Evolutionary conservation across 2,888 invertebrate species (phyloP), one percentile per base, ranked within the genome.

Genomic region (Furcula furcula): DNA sequence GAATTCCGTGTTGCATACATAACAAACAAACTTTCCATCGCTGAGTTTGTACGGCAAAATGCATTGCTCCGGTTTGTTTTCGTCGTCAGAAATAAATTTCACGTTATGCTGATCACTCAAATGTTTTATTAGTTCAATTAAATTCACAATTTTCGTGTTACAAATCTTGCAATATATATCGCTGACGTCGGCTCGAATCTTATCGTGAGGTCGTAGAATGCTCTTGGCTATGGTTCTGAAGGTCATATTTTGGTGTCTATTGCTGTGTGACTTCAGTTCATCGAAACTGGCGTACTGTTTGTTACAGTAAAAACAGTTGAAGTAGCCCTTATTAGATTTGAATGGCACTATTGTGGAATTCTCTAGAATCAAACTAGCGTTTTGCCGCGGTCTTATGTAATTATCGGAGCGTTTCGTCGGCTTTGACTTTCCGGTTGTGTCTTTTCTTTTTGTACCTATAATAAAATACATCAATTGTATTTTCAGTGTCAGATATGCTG

Each of bases 1-100:
- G 32, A 77, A 79, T 10, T 72, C 65, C 3, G 36, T 48, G n/a
- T 55, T 45, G 26, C 79, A 78, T 5, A 73, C 7, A 19, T 33
- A 45, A 10, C 63, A 63, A 10, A 34, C 38, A 27, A 37, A 47
- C 11, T 46, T 50, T 0, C 50, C 52, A 1, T 60, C 50, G 6
- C 44, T 39, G 23, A 63, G 39, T 31, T 58, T 44, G 33, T 54
- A 60, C 7, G 52, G 44, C 5, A 60, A 25, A 11, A 64, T 41
- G 11, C 52, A 49, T 22, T 60, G 44, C 4, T 28, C 31, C 1
- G 62, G 62, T n/a, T 54, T 58, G 7, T 31, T 28, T 0, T 1
- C 29, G 23, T 44, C 40, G 1, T 46, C 44, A 19, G 31, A 34
- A 43, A 50, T 49, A 19, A 61, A 62, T 31, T 41, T 39, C 4